phyloP scores from a whole-genome alignment of 2,888 invertebrate genomes.

The Agrotis segetum region DNA sequence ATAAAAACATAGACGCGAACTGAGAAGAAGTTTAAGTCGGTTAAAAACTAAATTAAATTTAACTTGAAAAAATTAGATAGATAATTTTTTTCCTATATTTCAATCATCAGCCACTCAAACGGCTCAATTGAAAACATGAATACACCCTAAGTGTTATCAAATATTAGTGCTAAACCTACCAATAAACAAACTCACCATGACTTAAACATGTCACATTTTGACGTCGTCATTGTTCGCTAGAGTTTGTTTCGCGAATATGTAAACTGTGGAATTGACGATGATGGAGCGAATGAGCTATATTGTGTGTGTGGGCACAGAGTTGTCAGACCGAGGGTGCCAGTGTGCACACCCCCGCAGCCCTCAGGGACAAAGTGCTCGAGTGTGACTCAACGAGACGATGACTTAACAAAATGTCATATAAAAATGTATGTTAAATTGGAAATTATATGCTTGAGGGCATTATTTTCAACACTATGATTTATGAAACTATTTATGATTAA shows the following conservation, averaged over 20 bases:
- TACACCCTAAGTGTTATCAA: slow-evolving; percentile 75
- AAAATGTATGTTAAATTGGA: neutral
- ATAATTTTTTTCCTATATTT: too few species aligned
- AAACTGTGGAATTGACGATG: slow-evolving; percentile 75
- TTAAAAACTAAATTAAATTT: too few species aligned
- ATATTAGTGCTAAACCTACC: slow-evolving; percentile 75
- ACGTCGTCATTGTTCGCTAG: slow-evolving; percentile 79
- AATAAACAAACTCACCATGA: slow-evolving; percentile 83
- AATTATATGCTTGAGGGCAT: slow-evolving; percentile 19
- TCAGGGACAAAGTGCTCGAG: slow-evolving; percentile 55
- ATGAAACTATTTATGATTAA: neutral
- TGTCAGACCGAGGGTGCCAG: slow-evolving; percentile 72
- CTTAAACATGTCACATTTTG: slow-evolving; percentile 81
- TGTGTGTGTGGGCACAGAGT: slow-evolving; percentile 83
- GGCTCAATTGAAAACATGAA: slow-evolving; percentile 62
- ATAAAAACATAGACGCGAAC: too few species aligned
- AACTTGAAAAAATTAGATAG: too few species aligned
- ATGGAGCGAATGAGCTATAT: slow-evolving; percentile 73
- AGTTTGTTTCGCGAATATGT: slow-evolving; percentile 80
- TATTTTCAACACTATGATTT: neutral
- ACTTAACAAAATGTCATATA: slow-evolving; percentile 61
- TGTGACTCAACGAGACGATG: slow-evolving; percentile 66
- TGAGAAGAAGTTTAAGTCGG: too few species aligned
- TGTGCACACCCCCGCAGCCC: slow-evolving; percentile 66
- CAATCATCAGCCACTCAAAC: slow-evolving; percentile 31